Evolutionary conservation across 1,140 invertebrate genomes (phyloP), one percentile per base, ranked within the genome.

Genomic region (Anthonomus grandis): DNA sequence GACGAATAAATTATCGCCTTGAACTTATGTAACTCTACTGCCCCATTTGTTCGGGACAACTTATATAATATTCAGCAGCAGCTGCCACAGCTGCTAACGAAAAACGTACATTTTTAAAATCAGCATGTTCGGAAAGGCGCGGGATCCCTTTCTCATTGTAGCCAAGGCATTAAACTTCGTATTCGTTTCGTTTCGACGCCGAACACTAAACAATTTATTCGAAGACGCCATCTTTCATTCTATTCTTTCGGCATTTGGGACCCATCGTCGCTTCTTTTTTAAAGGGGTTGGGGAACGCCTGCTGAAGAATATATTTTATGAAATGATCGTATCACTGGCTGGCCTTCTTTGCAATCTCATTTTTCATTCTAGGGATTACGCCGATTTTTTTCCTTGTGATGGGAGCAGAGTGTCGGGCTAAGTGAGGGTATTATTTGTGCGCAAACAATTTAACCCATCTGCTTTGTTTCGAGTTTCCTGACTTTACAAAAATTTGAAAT

Each of bases 211-310:
- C 49, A 51, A 51, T 51, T 51, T 51, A 67, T 69, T 69, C 67
- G 59, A 65, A 66, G 64, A 66, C 57, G 62, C 64, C 67, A 69
- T 69, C 67, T 64, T 64, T 69, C 67, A 69, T 69, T 67, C 64
- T 56, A 66, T 68, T 68, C 64, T 66, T 68, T 68, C 54, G 53
- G 49, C 66, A 68, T 68, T 68, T 68, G 53, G 57, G 39, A 24
- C 39, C 27, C 39, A 44, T 31, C 36, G 49, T 41, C 49, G 49
- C 22, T 21, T 51, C 41, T 51, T 51, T 51, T 17, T 23, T 24
- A n/a, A n/a, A n/a, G n/a, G n/a, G n/a, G n/a, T n/a, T n/a, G n/a
- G n/a, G n/a, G n/a, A n/a, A n/a, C 42, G 12, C 18, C 9, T 8
- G 19, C 22, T 27, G 24, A 53, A 42, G 39, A 34, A 44, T 44